Evolutionary conservation across 2,888 invertebrate genomes (phyloP).

Genomic region (Liodrosophila aerea): DNA sequence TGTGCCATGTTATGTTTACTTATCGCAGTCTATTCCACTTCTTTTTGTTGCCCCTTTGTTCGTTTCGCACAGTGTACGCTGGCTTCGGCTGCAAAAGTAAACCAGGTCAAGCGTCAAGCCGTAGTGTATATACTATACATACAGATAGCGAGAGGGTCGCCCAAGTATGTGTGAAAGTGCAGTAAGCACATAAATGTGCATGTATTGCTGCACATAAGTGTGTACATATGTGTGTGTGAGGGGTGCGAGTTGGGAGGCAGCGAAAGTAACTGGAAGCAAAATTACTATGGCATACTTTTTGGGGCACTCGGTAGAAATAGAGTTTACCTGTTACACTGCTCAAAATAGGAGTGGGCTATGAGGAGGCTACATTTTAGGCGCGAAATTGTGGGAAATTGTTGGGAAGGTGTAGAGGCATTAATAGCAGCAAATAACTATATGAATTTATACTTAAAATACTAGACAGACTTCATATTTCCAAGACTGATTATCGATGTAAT

Average conservation of each 20-base stretch:
- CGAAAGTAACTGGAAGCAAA: too few species aligned
- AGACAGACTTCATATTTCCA: too few species aligned
- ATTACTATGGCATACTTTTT: constrained; percentile 31
- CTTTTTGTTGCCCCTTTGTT: neutral
- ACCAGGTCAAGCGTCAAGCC: constrained; percentile 71
- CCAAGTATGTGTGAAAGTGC: neutral
- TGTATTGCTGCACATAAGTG: constrained; percentile 8
- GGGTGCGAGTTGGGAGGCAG: too few species aligned
- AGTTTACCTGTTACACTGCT: too few species aligned
- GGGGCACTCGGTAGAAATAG: constrained; percentile 19
- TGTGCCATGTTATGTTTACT: constrained; percentile 58
- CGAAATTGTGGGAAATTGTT: too few species aligned
- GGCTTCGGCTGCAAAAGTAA: constrained; percentile 50
- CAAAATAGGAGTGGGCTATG: too few species aligned
- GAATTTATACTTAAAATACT: too few species aligned
- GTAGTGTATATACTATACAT: constrained; percentile 16
- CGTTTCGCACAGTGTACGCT: constrained; percentile 1
- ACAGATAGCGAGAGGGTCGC: constrained; percentile 5
- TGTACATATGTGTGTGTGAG: too few species aligned
- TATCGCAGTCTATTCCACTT: constrained; percentile 7
- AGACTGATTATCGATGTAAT: too few species aligned
- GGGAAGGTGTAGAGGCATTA: too few species aligned
- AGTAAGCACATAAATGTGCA: constrained; percentile 8
- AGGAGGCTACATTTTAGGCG: too few species aligned
- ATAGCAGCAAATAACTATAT: too few species aligned